Evolutionary conservation across 2,113 vertebrate genomes (phyloP), one percentile per base, ranked within the genome.

Genomic region (Vimba vimba): DNA sequence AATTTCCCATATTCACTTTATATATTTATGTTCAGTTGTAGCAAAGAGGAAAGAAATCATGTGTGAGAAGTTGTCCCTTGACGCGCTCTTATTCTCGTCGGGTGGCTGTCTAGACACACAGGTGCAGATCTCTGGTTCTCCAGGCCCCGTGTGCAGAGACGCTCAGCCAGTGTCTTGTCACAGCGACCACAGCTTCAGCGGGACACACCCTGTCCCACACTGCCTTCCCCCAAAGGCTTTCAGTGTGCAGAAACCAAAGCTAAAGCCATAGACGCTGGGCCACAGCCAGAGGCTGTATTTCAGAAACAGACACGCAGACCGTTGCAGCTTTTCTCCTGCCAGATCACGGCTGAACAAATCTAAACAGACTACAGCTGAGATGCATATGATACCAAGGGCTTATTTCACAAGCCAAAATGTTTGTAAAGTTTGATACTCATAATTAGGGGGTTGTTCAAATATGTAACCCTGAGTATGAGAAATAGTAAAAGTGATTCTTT

Each of bases 161-260:
- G 55, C 55, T 57, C 19, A 57, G 55, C 55, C 19, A 7, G 60
- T 83, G 85, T 86, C 87, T 78, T 90, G 92, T 86, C 90, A 89
- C 88, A 86, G 23, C 13, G 87, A 92, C 94, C 89, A 4, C 91
- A 92, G 89, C 91, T 92, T 92, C 91, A 94, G 89, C 90, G 91
- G 89, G 92, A 89, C 93, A 89, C 93, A 93, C 93, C 94, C 95
- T 85, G 91, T 91, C 86, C 92, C 91, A 84, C 91, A 88, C 89
- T 93, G 94, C 92, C 92, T 92, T 82, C 45, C 87, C 91, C 89
- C 76, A 82, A 91, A 55, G 25, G 78, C 85, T 71, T 85, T 91
- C 74, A 88, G 91, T 87, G 87, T 88, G 89, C 89, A 95, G 93
- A 79, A 95, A 93, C 91, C 92, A 93, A 91, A 92, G 86, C 88